A percentile compares a stretch with the other conserved stretches of the same genome.
Evolutionary conservation across 2,888 invertebrate species (phyloP).

Genomic region (Morpho deidamia): DNA sequence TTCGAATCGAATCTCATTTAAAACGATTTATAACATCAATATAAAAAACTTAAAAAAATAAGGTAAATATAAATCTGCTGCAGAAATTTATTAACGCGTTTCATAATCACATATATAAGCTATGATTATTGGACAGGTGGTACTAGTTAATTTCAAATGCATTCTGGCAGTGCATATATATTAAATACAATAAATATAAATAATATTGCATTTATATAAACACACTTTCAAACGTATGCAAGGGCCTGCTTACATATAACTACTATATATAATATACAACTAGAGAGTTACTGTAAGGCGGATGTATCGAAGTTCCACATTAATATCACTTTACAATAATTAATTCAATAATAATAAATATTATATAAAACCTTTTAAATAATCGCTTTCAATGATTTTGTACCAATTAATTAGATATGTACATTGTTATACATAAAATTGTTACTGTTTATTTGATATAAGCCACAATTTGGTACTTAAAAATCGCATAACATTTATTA

Average conservation of each 20-base stretch:
- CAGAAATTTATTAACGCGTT: conserved; percentile 11
- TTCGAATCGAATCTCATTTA: conserved; percentile 14
- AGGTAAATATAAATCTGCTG: conserved; percentile 22
- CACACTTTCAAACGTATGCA: conserved; percentile 35
- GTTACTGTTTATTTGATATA: conserved; percentile 1
- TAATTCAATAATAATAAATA: conserved; percentile 8
- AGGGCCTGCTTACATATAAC: conserved; percentile 53
- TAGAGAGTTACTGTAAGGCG: conserved; percentile 5
- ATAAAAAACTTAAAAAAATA: conserved; percentile 25
- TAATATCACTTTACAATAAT: conserved; percentile 25
- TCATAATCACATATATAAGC: conserved; percentile 6
- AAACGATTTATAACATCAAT: conserved; percentile 19
- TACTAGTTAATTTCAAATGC: conserved; percentile 48
- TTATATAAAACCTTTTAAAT: conserved; percentile 26
- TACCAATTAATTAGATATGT: conserved; percentile 35
- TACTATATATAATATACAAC: background rate
- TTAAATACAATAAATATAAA: conserved; percentile 28
- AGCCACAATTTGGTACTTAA: conserved; percentile 27
- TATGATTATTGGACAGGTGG: conserved; percentile 17
- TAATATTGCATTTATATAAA: conserved; percentile 2
- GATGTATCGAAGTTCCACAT: conserved; percentile 34
- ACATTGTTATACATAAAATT: conserved; percentile 34
- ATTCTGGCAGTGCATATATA: conserved; percentile 48
- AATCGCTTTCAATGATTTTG: conserved; percentile 31
- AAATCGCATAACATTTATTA: conserved; percentile 29